These are phyloP conservation scores for Eupithecia insigniata DNA, from an alignment of 2,888 invertebrate species.

Conservation along the genomic window DNA sequence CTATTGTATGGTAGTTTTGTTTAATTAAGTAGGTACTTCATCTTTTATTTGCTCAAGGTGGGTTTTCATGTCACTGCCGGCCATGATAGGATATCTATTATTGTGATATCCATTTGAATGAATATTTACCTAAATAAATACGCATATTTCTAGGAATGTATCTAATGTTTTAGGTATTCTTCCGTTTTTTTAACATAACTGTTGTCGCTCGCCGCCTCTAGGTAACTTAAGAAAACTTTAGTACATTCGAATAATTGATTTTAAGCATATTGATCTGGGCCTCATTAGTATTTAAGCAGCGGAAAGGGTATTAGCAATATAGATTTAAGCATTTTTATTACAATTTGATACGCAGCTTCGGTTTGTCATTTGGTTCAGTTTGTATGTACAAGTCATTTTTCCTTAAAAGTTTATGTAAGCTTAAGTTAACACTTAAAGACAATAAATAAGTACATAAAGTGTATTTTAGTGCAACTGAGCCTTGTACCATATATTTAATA, in stretches of 20 bases:
- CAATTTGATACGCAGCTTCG: background rate
- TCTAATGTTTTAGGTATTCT: background rate
- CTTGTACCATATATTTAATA: background rate
- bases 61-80: too few species aligned
- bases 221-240: background rate
- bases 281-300: background rate
- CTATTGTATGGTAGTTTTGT: background rate
- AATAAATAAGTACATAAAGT: constrained; percentile 1
- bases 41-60: too few species aligned
- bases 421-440: background rate
- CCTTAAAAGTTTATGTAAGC: background rate
- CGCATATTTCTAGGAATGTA: background rate
- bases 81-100: too few species aligned
- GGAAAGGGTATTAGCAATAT: constrained; percentile 3
- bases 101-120: too few species aligned
- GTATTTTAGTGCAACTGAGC: background rate
- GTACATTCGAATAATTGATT: background rate
- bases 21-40: too few species aligned
- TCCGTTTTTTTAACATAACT: background rate
- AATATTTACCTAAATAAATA: background rate
- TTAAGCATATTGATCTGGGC: background rate
- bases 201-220: background rate
- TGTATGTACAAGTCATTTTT: background rate
- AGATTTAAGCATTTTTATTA: background rate
- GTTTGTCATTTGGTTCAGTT: background rate